phyloP scores from a whole-genome alignment of 1,140 invertebrate genomes.

The Rhopalosiphum maidis region DNA sequence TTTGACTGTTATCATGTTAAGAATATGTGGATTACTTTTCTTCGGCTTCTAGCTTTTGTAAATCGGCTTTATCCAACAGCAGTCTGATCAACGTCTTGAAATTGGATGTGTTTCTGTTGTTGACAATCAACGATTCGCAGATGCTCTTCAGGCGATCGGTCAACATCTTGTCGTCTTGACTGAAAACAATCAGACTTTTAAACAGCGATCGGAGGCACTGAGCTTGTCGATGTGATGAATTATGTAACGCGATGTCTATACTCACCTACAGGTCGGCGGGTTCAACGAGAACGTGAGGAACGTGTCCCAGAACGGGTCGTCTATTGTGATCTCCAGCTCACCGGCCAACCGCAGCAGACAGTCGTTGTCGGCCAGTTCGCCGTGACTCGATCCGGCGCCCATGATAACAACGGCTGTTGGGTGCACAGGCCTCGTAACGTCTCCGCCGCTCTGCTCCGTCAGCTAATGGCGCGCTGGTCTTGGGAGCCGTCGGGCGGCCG shows the following conservation, averaged over 20 bases:
- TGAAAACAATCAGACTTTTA: constrained; percentile 63
- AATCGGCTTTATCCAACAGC: constrained; percentile 34
- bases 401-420: background rate
- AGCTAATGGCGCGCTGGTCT: background rate
- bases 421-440: background rate
- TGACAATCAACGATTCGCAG: constrained; percentile 75
- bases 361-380: constrained; percentile 69
- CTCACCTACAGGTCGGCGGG: constrained; percentile 76
- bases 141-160: constrained; percentile 78
- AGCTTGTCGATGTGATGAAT: background rate
- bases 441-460: background rate
- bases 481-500: background rate
- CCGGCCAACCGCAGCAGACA: constrained; percentile 80
- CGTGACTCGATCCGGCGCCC: constrained; percentile 49
- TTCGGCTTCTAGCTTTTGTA: constrained; percentile 59
- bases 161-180: constrained; percentile 79
- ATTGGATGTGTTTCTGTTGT: constrained; percentile 87
- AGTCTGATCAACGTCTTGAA: constrained; percentile 72
- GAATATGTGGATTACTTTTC: constrained; percentile 61
- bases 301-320: constrained; percentile 93
- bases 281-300: constrained; percentile 90
- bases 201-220: background rate
- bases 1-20: background rate
- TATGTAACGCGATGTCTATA: constrained; percentile 59
- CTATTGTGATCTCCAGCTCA: constrained; percentile 78